These are phyloP conservation scores for Saccostrea cuccullata DNA, from an alignment of 1,140 invertebrate species.

Conservation along the genomic window DNA sequence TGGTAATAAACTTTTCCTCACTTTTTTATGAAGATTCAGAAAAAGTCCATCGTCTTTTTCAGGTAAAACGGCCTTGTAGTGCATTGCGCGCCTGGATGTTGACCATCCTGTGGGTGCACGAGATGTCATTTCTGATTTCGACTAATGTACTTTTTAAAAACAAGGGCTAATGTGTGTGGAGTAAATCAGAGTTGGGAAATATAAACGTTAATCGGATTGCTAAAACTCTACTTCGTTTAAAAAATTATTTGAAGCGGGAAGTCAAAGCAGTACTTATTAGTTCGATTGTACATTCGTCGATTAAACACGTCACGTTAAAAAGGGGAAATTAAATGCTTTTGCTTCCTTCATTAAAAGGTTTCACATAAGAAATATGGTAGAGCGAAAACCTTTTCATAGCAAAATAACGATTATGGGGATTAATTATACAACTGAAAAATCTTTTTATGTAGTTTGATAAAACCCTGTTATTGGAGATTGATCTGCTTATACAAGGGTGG, in stretches of 20 bases:
- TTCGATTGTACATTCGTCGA: not conserved
- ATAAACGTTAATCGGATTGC: not conserved
- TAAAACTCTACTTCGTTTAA: not conserved
- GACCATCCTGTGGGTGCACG: conserved; percentile 22
- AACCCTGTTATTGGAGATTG: not conserved
- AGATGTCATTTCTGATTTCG: not conserved
- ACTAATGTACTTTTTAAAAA: not conserved
- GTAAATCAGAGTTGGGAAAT: not conserved
- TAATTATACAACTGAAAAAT: too few relatives aligned
- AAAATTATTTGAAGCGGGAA: not conserved
- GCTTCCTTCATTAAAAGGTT: too few relatives aligned
- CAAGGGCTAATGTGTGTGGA: too few relatives aligned
- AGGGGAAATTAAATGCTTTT: too few relatives aligned
- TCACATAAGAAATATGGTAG: too few relatives aligned
- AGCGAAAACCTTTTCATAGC: too few relatives aligned
- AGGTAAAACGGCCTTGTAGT: not conserved
- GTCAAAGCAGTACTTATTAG: not conserved
- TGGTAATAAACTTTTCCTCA: not conserved
- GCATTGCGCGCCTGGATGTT: conserved; percentile 8
- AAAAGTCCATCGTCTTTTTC: not conserved
- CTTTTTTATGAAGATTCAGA: conserved; percentile 18
- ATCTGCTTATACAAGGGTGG: not conserved
- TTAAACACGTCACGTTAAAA: too few relatives aligned
- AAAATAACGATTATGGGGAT: too few relatives aligned
- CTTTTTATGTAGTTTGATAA: not conserved